Percentiles rank a stretch among this genome's conserved stretches.
Conservation (phyloP, 2,797 vertebrate genomes). For the Lutjanus campechanus region DNA sequence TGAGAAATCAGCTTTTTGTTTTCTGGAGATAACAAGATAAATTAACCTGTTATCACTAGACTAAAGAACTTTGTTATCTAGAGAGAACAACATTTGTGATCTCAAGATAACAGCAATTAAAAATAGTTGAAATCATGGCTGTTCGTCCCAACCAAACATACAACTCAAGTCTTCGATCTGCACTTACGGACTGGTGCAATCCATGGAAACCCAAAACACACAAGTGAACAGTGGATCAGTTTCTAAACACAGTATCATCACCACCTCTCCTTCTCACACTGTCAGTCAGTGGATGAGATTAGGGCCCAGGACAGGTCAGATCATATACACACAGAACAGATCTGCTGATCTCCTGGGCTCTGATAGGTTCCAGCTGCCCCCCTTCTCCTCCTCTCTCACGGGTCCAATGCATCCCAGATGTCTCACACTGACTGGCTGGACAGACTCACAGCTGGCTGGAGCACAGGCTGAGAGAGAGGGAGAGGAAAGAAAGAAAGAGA, state of each 20-base stretch:
- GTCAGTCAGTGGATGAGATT: conserved; percentile 30
- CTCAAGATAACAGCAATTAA: no score
- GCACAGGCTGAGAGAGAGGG: conserved; percentile 31
- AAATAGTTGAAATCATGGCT: no score
- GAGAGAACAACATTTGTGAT: no score
- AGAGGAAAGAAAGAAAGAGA: conserved; percentile 7
- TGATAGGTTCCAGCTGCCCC: conserved; percentile 74
- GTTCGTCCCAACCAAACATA: not conserved
- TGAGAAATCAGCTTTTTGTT: no score
- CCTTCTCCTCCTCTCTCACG: conserved; percentile 56
- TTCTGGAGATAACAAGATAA: no score
- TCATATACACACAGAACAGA: conserved; percentile 60
- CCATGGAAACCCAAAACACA: conserved; percentile 7
- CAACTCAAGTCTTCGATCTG: not conserved
- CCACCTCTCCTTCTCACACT: conserved; percentile 2
- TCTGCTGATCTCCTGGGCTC: conserved; percentile 60
- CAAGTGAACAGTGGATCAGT: conserved; percentile 4
- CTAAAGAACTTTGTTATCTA: no score
- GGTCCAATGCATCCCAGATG: conserved; percentile 85
- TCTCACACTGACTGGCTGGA: conserved; percentile 75
- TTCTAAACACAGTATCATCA: conserved; percentile 20
- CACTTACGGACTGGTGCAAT: not conserved
- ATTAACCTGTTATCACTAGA: no score
- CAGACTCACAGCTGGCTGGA: conserved; percentile 71
- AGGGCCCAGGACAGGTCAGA: conserved; percentile 60